Evolutionary conservation across 2,888 invertebrate genomes (phyloP), one percentile per base, ranked within the genome.

Genomic region (Drosophila cognata): DNA sequence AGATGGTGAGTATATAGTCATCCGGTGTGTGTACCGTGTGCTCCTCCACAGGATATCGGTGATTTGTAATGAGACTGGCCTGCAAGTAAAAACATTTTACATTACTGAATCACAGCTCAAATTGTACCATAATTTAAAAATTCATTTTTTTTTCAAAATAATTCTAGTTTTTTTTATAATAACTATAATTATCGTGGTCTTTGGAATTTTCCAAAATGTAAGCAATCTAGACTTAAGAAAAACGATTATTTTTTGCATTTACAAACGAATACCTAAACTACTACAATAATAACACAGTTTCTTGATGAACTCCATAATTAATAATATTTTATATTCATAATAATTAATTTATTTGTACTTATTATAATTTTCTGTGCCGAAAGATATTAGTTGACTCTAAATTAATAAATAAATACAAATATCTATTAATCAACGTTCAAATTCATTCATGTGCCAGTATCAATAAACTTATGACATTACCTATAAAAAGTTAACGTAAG

Each of bases 11-110:
- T n/a, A 92, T 88, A 65, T 92, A 92, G 41, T 91, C 91, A 68
- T 92, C 92, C 2, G 74, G 67, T 4, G 92, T 92, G 56, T 91
- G 81, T 0, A 92, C 91, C 8, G 81, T 85, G 55, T 97, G 97
- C 2, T 95, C 95, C 92, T 97, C 97, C 0, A 96, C 94, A 0
- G 94, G 94, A 91, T 96, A 97, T 51, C 91, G 91, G 58, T 90
- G 84, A 50, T 85, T 90, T 2, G 90, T 88, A 11, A 92, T 92
- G 5, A 91, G 79, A 53, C 83, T 81, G 35, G 91, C 91, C 92
- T 92, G 67, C 5, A 81, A 68, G 2, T 33, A 8, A 28, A 43
- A 13, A 11, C 21, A 21, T 43, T 43, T 21, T 21, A 6, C 5
- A 43, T 11, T 43, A 21, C 11, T 43, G 11, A 6, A 43, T 43